These are phyloP conservation scores for Geopemphigus sp. DNA, from an alignment of 1,140 invertebrate species.

Conservation along the genomic window DNA sequence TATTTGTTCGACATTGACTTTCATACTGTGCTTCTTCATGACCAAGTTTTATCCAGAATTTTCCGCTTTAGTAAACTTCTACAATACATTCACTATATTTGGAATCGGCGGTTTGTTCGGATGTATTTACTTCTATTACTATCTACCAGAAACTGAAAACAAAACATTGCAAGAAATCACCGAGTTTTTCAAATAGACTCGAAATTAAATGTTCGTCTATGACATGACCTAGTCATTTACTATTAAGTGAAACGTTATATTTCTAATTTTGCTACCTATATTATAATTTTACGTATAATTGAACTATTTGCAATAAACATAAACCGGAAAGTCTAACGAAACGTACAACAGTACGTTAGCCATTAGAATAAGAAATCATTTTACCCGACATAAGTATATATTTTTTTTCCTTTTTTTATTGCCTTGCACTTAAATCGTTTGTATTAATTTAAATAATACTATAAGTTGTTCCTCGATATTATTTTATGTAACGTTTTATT, in stretches of 20 bases:
- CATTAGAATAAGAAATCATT: not conserved
- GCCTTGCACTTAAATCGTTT: too few relatives aligned
- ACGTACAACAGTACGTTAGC: not conserved
- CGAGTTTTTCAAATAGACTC: conserved; percentile 41
- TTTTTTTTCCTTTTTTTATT: not conserved
- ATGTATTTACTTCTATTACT: conserved; percentile 52
- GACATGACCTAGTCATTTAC: not conserved
- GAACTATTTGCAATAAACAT: too few relatives aligned
- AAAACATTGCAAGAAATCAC: conserved; percentile 53
- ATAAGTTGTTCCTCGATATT: not conserved
- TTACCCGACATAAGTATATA: not conserved
- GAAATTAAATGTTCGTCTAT: not conserved
- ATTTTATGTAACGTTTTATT: not conserved
- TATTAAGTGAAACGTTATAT: not conserved
- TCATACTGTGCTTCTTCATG: conserved; percentile 19
- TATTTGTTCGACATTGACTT: conserved; percentile 23
- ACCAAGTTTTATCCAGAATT: conserved; percentile 35
- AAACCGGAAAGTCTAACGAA: not conserved
- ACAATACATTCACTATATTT: conserved; percentile 43
- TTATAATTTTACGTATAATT: too few relatives aligned
- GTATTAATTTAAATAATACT: not conserved
- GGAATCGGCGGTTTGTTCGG: conserved; percentile 50
- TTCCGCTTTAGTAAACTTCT: not conserved
- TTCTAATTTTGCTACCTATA: not conserved
- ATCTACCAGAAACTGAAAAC: conserved; percentile 54